A percentile compares a stretch with the other conserved stretches of the same genome.
phyloP scores from a whole-genome alignment of 2,888 invertebrate species.

The Caradrina kadenii region DNA sequence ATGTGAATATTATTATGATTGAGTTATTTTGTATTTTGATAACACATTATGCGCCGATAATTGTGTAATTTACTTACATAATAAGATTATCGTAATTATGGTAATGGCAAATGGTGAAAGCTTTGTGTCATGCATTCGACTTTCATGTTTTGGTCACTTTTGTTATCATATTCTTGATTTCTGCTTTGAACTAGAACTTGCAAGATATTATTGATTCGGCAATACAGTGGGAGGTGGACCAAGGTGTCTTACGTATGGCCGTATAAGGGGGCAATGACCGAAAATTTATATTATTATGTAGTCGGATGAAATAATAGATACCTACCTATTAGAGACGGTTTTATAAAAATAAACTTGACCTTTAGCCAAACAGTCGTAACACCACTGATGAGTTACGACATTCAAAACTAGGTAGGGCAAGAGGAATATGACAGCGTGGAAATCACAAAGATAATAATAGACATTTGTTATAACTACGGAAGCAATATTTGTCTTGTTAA shows the following conservation, averaged over 20 bases:
- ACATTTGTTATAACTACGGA: background rate
- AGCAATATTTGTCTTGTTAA: slow-evolving; percentile 26
- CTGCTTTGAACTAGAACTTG: slow-evolving; percentile 41
- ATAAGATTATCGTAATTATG: slow-evolving; percentile 38
- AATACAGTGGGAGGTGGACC: slow-evolving; percentile 29
- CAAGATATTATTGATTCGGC: slow-evolving; percentile 1
- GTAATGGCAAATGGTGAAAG: slow-evolving; percentile 39
- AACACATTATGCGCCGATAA: slow-evolving; percentile 35
- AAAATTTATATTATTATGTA: background rate
- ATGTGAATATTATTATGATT: slow-evolving; percentile 48
- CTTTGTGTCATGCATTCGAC: slow-evolving; percentile 10
- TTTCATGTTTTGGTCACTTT: slow-evolving; percentile 24
- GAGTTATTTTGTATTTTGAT: slow-evolving; percentile 53
- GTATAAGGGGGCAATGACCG: slow-evolving; percentile 34
- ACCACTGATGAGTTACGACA: background rate
- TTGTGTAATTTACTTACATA: slow-evolving; percentile 30
- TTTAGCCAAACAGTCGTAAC: background rate
- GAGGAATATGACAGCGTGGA: background rate
- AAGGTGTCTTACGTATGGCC: slow-evolving; percentile 29
- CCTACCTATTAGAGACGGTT: background rate
- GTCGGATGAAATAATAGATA: slow-evolving; percentile 34
- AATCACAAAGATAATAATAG: background rate
- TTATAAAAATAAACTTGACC: slow-evolving; percentile 30
- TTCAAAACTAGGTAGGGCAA: background rate
- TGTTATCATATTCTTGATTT: slow-evolving; percentile 4